Percentiles rank a stretch among this genome's conserved stretches.
Conservation (phyloP, 1,140 invertebrate genomes). For the Hyposmocoma kahamanoa region DNA sequence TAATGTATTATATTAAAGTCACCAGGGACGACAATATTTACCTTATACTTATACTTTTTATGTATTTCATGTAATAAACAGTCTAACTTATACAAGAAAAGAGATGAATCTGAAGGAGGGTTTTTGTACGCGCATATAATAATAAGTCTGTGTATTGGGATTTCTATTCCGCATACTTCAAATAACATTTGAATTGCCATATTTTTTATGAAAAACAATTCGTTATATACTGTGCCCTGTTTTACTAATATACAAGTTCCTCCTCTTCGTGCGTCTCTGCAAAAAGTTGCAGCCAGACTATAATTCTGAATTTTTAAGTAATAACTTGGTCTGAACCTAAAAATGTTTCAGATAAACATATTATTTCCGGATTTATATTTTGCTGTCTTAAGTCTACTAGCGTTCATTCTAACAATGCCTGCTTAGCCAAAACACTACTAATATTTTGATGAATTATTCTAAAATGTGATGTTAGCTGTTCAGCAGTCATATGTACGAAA, state of each 20-base stretch:
- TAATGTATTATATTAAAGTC: background rate
- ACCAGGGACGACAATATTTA: background rate
- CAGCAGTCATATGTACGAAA: no score
- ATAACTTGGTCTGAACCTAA: background rate
- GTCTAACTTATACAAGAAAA: background rate
- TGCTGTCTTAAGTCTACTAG: background rate
- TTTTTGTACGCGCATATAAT: slow-evolving; percentile 4
- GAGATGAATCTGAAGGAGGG: background rate
- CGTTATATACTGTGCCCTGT: background rate
- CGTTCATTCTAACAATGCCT: background rate
- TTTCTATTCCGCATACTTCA: background rate
- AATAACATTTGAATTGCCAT: background rate
- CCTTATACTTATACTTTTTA: background rate
- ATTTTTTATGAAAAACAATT: background rate
- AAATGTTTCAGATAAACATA: slow-evolving; percentile 5
- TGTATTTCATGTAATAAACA: background rate
- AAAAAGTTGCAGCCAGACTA: background rate
- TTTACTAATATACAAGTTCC: slow-evolving; percentile 1
- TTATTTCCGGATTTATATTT: background rate
- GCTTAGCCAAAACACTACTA: background rate
- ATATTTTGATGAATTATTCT: slow-evolving; percentile 7
- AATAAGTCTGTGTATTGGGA: background rate
- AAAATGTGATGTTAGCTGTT: no score
- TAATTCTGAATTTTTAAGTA: background rate
- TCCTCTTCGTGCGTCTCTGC: background rate